phyloP scores from a whole-genome alignment of 2,113 vertebrate species.

The Alexandromys fortis region DNA sequence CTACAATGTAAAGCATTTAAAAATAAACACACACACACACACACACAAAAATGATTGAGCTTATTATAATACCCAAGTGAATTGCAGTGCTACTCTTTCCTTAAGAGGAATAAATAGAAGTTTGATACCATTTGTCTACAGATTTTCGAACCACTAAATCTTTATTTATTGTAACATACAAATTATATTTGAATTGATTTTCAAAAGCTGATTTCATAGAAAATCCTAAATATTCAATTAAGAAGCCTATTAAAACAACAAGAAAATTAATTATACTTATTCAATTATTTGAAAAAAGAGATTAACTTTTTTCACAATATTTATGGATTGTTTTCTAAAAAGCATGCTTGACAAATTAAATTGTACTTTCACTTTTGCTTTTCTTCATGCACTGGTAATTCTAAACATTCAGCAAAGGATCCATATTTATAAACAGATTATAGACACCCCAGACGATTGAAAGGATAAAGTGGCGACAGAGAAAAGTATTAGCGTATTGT shows the following conservation, averaged over 20 bases:
- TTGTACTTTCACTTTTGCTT: constrained; percentile 61
- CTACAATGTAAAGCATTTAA: not conserved
- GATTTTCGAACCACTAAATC: not conserved
- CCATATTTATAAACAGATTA: constrained; percentile 69
- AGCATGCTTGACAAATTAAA: constrained; percentile 45
- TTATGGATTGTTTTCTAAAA: not conserved
- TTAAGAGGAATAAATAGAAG: not conserved
- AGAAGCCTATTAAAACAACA: not conserved
- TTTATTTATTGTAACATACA: not conserved
- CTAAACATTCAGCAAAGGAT: constrained; percentile 42
- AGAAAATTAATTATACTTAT: constrained; percentile 30
- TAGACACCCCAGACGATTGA: constrained; percentile 54
- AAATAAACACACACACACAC: not conserved
- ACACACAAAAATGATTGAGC: not conserved
- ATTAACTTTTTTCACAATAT: constrained; percentile 50
- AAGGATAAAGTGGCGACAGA: constrained; percentile 15
- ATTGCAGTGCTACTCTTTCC: not conserved
- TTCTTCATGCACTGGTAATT: constrained; percentile 54
- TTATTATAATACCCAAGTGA: not conserved
- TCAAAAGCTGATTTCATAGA: constrained; percentile 14
- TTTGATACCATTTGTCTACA: not conserved
- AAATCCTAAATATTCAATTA: constrained; percentile 19
- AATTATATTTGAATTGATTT: constrained; percentile 42
- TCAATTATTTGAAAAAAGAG: constrained; percentile 59
- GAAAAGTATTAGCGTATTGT: constrained; percentile 38